A percentile compares a stretch with the other conserved stretches of the same genome.
Evolutionary conservation across 1,140 invertebrate genomes (phyloP).

Genomic region (Pteromalus puparum): DNA sequence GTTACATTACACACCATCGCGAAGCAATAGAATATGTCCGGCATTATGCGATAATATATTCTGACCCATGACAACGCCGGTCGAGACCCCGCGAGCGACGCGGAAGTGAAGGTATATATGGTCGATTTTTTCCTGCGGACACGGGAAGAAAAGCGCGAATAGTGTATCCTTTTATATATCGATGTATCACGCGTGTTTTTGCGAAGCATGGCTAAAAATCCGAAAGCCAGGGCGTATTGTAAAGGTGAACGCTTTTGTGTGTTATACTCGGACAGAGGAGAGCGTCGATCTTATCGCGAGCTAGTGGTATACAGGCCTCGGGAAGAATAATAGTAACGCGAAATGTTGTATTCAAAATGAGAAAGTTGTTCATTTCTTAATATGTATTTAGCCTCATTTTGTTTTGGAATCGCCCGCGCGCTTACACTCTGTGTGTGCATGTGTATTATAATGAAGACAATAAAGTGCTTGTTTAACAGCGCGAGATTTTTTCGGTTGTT

Average conservation of each 20-base stretch:
- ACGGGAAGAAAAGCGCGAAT: neutral
- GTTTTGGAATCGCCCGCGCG: neutral
- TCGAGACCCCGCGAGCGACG: neutral
- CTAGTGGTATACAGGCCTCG: neutral
- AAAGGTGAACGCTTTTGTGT: neutral
- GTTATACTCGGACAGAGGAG: neutral
- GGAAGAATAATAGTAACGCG: constrained; percentile 15
- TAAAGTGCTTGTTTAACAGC: neutral
- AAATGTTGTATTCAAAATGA: constrained; percentile 15
- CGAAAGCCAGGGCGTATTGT: neutral
- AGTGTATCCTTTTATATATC: neutral
- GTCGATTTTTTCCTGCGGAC: neutral
- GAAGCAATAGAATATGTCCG: neutral
- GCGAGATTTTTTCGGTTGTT: neutral
- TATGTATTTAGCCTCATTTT: neutral
- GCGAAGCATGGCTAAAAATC: neutral
- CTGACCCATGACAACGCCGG: constrained; percentile 6
- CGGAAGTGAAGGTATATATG: constrained; percentile 7
- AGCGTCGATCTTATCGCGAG: constrained; percentile 9
- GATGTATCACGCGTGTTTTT: constrained; percentile 30
- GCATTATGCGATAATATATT: constrained; percentile 1
- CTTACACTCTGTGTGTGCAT: too few relatives aligned
- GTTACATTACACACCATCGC: neutral
- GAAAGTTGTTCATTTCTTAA: constrained; percentile 13
- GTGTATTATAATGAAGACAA: neutral